Conservation (phyloP, 1,140 invertebrate species). For the Drosophila eugracilis region DNA sequence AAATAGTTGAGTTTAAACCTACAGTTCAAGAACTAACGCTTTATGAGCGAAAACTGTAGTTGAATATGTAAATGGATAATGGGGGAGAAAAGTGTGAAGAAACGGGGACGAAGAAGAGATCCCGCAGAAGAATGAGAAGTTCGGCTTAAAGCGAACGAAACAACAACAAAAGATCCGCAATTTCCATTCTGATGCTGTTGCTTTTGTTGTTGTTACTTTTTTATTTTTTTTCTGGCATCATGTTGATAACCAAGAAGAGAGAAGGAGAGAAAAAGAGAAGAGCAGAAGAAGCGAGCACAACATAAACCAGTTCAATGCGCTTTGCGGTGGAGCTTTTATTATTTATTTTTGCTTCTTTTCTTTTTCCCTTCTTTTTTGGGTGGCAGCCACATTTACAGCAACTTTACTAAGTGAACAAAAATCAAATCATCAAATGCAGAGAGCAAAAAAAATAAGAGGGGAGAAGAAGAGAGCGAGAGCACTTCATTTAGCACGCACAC, state of each 20-base stretch:
- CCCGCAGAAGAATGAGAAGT: constrained; percentile 33
- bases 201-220: constrained; percentile 27
- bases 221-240: constrained; percentile 38
- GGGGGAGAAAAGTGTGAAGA: neutral
- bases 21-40: neutral
- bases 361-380: constrained; percentile 12
- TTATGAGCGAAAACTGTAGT: constrained; percentile 4
- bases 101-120: constrained; percentile 4
- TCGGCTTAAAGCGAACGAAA: constrained; percentile 19
- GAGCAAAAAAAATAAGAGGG: neutral
- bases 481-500: constrained; percentile 75
- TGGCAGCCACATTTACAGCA: constrained; percentile 36
- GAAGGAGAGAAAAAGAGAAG: constrained; percentile 31
- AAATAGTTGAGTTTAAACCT: neutral
- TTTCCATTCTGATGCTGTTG: constrained; percentile 13
- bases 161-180: constrained; percentile 24
- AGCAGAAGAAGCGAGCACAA: constrained; percentile 43
- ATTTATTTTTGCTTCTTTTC: constrained; percentile 30
- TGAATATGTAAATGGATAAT: constrained; percentile 1
- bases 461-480: constrained; percentile 29
- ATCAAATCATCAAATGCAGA: constrained; percentile 61
- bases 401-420: constrained; percentile 42
- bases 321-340: constrained; percentile 59
- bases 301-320: constrained; percentile 80
- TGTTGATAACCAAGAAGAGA: constrained; percentile 67